Evolutionary conservation across 2,113 vertebrate genomes (phyloP).

Genomic region (Manacus vitellinus): DNA sequence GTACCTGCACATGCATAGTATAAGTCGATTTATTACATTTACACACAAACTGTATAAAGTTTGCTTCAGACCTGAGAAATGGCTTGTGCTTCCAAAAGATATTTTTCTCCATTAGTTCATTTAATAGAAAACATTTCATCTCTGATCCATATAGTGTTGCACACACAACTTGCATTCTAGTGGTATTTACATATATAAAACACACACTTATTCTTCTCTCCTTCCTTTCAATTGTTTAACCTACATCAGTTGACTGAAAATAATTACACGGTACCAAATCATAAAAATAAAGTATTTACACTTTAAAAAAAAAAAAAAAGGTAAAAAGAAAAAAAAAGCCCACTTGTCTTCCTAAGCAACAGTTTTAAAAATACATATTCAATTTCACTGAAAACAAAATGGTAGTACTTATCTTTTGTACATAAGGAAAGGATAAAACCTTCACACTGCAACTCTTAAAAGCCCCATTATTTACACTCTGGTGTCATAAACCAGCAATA

Average conservation of each 20-base stretch:
- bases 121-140: neutral
- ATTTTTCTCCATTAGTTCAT: neutral
- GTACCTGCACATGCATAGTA: accelerated
- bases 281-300: neutral
- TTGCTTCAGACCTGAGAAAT: neutral
- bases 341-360: neutral
- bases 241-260: neutral
- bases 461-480: neutral
- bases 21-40: accelerated
- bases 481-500: neutral
- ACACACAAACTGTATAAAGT: neutral
- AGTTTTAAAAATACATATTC: neutral
- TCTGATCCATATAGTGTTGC: neutral
- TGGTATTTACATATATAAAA: neutral
- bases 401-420: neutral
- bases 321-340: neutral
- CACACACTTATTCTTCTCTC: accelerated
- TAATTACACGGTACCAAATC: neutral
- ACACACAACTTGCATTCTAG: neutral
- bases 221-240: neutral
- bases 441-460: neutral
- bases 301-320: neutral
- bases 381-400: neutral
- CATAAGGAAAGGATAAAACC: neutral
- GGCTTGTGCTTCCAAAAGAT: neutral